Base-by-base conservation (phyloP, 1,140 invertebrate species). In the Bombus sylvicola region DNA sequence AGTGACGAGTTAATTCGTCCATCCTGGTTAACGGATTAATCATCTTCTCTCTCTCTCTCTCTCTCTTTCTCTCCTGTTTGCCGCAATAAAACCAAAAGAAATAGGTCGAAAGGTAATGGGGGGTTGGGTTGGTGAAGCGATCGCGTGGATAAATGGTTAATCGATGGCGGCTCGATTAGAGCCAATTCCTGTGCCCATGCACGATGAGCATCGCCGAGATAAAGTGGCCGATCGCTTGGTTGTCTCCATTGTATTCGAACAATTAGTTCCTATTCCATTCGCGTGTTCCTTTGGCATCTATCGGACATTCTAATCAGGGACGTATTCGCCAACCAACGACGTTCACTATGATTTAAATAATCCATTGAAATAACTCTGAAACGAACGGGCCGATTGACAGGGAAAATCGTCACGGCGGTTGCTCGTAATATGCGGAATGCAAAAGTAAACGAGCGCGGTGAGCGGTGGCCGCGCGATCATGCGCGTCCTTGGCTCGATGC, bases 401-500 rank as follows among this genome's bases (percentile, higher is more conserved):
- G 74, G 57, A 47, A 53, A 79, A 72, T 83, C 87, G 84, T 83
- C 73, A 89, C 84, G 76, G 83, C 81, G 86, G 34, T 62, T 81
- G 88, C 82, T 93, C 91, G 89, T 92, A 88, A 92, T 88, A 91
- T 87, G 89, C 74, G 91, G 89, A 92, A 93, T 92, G 91, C 88
- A 81, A 87, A 53, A 91, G 91, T 86, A 88, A 92, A 93, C 85
- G 83, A 91, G 86, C 86, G 43, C 84, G 90, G 87, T 82, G 86
- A 82, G 74, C 43, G 83, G 83, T 64, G 59, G 47, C 39, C 73
- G 2, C 47, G 25, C 25, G 87, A 86, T 85, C 72, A 80, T 66
- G 83, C 75, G 41, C 88, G 87, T 68, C 88, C 88, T 89, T 89
- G 89, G 18, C 39, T 47, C 62, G 66, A 66, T 34, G 37, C 43